phyloP scores from a whole-genome alignment of 1,140 invertebrate genomes.

The Pteromalus puparum region DNA sequence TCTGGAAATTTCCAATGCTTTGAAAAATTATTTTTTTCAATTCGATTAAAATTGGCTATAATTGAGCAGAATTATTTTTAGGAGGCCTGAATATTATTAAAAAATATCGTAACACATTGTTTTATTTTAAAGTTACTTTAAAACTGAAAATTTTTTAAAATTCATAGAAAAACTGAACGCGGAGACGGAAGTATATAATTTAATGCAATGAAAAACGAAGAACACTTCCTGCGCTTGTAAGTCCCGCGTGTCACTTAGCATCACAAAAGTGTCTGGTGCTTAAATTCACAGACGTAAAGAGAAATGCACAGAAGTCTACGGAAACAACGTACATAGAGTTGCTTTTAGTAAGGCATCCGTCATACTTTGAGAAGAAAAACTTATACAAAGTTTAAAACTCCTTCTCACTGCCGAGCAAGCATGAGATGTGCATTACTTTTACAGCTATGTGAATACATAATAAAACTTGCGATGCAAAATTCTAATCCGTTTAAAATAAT shows the following conservation, averaged over 20 bases:
- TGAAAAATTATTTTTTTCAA: too few relatives aligned
- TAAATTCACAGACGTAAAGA: constrained; percentile 1
- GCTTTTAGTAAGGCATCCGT: constrained; percentile 3
- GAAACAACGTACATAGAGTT: background rate
- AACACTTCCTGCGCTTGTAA: background rate
- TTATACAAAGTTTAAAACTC: background rate
- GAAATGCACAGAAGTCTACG: background rate
- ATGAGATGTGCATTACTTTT: background rate
- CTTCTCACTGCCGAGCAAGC: background rate
- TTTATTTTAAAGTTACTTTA: too few relatives aligned
- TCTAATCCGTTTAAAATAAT: too few relatives aligned
- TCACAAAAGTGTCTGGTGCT: background rate
- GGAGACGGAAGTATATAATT: background rate
- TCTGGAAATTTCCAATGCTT: too few relatives aligned
- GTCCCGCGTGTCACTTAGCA: background rate
- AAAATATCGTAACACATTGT: too few relatives aligned
- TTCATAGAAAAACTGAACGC: background rate
- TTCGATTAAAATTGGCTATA: too few relatives aligned
- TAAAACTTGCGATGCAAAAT: background rate
- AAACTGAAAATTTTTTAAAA: background rate
- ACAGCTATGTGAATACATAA: background rate
- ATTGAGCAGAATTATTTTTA: too few relatives aligned
- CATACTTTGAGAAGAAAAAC: constrained; percentile 1
- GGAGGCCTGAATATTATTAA: too few relatives aligned
- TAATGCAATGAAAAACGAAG: background rate